A percentile compares a stretch with the other conserved stretches of the same genome.
These are phyloP conservation scores for Zosterops lateralis DNA, from an alignment of 2,113 vertebrate species.

Conservation along the genomic window DNA sequence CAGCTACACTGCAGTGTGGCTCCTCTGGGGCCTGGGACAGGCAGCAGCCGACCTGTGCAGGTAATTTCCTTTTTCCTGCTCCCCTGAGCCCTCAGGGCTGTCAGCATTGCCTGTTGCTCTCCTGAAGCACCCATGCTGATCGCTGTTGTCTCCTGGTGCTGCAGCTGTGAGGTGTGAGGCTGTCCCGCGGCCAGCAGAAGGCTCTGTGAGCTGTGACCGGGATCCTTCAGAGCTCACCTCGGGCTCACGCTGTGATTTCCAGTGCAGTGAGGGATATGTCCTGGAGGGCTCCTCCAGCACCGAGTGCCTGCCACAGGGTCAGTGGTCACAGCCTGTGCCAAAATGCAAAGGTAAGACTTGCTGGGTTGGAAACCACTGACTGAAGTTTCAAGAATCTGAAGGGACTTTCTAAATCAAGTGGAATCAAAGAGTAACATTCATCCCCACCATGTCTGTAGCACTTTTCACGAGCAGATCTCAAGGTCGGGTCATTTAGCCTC, in stretches of 20 bases:
- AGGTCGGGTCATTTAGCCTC: neutral
- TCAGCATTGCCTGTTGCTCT: neutral
- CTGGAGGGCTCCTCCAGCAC: conserved; percentile 45
- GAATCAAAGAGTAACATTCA: neutral
- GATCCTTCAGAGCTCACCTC: conserved; percentile 64
- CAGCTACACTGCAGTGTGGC: conserved; percentile 56
- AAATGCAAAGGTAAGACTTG: conserved; percentile 75
- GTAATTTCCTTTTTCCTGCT: neutral
- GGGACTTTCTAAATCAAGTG: neutral
- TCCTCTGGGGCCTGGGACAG: conserved; percentile 62
- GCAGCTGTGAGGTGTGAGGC: conserved; percentile 61
- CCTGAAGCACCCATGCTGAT: neutral
- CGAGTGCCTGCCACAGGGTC: conserved; percentile 59
- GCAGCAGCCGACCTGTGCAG: conserved; percentile 65
- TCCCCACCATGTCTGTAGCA: neutral
- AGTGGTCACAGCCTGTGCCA: conserved; percentile 75
- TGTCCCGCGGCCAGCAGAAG: neutral
- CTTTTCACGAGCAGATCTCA: neutral
- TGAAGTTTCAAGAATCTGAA: neutral
- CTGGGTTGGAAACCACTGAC: neutral
- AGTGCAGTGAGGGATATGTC: conserved; percentile 76
- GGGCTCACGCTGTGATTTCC: conserved; percentile 73
- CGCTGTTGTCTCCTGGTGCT: neutral
- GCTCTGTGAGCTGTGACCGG: conserved; percentile 64
- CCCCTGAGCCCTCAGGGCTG: neutral